A percentile compares a stretch with the other conserved stretches of the same genome.
phyloP scores from a whole-genome alignment of 2,888 invertebrate species.

The Himalopsyche anomala region DNA sequence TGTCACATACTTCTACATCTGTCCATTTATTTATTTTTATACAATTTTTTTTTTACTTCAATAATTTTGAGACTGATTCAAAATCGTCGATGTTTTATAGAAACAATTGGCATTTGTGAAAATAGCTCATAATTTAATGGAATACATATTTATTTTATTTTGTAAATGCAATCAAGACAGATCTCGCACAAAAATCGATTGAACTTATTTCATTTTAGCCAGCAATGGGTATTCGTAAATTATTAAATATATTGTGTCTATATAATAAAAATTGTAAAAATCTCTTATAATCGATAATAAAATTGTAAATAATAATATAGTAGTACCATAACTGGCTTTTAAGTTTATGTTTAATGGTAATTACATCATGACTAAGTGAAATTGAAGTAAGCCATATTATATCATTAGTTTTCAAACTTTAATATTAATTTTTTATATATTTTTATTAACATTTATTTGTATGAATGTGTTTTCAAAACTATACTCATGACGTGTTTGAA shows the following conservation, averaged over 20 bases:
- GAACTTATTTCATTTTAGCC: constrained; percentile 48
- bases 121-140: constrained; percentile 12
- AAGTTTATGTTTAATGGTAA: constrained; percentile 61
- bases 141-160: constrained; percentile 26
- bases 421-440: constrained; percentile 60
- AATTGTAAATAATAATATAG: constrained; percentile 63
- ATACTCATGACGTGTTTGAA: constrained; percentile 59
- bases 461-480: constrained; percentile 54
- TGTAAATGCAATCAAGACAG: constrained; percentile 46
- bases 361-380: constrained; percentile 60
- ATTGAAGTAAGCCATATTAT: constrained; percentile 64
- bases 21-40: constrained; percentile 24
- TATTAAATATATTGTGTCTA: constrained; percentile 56
- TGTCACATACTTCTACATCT: background rate
- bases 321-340: constrained; percentile 59
- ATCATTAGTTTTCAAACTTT: constrained; percentile 59
- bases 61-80: constrained; percentile 17
- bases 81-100: constrained; percentile 31
- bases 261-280: constrained; percentile 59
- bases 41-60: constrained; percentile 1
- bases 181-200: constrained; percentile 60
- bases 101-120: constrained; percentile 34
- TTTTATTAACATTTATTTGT: constrained; percentile 62
- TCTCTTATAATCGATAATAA: constrained; percentile 54
- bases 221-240: constrained; percentile 49